Conservation (phyloP, 2,797 vertebrate species). For the Pristis pectinata region DNA sequence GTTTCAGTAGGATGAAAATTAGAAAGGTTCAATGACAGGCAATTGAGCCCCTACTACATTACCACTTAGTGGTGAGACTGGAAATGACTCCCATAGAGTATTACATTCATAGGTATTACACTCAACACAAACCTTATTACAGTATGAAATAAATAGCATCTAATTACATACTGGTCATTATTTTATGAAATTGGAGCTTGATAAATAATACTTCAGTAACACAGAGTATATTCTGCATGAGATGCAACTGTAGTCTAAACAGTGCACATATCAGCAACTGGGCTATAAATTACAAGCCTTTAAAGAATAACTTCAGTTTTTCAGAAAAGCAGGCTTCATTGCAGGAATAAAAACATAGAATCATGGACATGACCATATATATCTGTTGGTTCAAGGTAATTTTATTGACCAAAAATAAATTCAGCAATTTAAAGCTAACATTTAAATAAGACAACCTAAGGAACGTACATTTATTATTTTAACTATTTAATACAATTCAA, state of each 20-base stretch:
- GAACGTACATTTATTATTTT: not conserved
- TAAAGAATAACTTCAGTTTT: not conserved
- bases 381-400: not conserved
- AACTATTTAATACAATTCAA: not conserved
- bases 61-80: not conserved
- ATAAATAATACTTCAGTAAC: not conserved
- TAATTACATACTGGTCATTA: not conserved
- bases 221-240: not conserved
- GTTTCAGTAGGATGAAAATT: not conserved
- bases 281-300: not conserved
- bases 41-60: not conserved
- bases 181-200: not conserved
- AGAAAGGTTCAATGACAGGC: not conserved
- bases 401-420: not conserved
- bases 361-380: not conserved
- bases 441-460: not conserved
- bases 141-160: not conserved
- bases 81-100: not conserved
- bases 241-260: not conserved
- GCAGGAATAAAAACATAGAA: not conserved
- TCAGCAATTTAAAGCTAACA: not conserved
- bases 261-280: not conserved
- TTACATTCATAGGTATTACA: not conserved
- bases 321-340: not conserved
- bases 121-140: not conserved